These are phyloP conservation scores for Anhinga rufa DNA, from an alignment of 2,113 vertebrate genomes.

Conservation along the genomic window DNA sequence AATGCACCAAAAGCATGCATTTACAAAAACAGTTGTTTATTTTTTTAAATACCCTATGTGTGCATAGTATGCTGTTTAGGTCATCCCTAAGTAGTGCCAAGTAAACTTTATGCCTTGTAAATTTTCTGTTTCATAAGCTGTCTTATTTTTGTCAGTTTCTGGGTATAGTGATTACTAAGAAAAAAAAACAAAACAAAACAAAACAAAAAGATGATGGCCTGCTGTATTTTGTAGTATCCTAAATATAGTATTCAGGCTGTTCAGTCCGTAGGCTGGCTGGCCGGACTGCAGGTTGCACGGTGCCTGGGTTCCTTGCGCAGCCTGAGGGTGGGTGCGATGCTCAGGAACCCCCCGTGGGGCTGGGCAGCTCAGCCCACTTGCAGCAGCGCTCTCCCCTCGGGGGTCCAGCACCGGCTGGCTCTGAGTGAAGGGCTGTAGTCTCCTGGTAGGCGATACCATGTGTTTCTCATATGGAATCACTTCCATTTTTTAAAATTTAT, in stretches of 20 bases:
- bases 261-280: not conserved
- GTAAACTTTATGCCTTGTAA: not conserved
- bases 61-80: not conserved
- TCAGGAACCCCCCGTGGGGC: not conserved
- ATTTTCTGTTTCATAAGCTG: not conserved
- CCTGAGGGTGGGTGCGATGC: rapidly evolving
- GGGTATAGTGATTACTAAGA: not conserved
- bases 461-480: not conserved
- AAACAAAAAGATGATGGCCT: not conserved
- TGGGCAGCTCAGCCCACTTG: not conserved
- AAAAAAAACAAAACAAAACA: not conserved
- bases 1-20: not conserved
- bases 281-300: no score
- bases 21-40: not conserved
- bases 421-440: not conserved
- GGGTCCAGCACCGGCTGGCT: not conserved
- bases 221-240: not conserved
- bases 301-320: no score
- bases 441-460: rapidly evolving
- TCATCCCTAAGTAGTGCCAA: not conserved
- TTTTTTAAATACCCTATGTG: not conserved
- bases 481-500: not conserved
- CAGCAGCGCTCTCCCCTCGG: rapidly evolving
- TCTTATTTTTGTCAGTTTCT: not conserved
- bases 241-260: not conserved